These are phyloP conservation scores for Odobenus rosmarus DNA, from an alignment of 2,113 vertebrate species.

Conservation along the genomic window DNA sequence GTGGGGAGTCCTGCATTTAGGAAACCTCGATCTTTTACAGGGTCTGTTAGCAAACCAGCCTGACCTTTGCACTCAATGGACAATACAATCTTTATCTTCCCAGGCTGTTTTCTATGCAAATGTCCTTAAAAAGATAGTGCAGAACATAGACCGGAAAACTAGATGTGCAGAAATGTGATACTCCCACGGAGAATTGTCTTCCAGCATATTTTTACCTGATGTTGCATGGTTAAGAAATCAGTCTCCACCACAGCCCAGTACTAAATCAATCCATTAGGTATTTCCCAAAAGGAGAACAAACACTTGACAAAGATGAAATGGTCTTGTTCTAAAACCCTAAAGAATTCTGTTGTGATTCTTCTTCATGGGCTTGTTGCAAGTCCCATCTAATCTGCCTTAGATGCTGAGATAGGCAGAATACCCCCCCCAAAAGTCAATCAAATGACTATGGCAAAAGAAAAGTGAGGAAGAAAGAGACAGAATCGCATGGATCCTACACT, in stretches of 20 bases:
- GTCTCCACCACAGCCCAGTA: background rate
- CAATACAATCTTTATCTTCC: background rate
- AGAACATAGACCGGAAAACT: background rate
- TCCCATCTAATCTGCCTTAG: background rate
- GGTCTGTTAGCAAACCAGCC: background rate
- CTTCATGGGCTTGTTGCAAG: background rate
- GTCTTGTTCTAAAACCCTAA: background rate
- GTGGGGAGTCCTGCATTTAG: background rate
- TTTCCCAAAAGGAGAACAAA: conserved; percentile 8
- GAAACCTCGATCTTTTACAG: background rate
- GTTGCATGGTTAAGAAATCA: background rate
- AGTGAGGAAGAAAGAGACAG: too few species aligned
- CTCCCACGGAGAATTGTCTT: background rate
- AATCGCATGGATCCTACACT: too few species aligned
- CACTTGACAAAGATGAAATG: background rate
- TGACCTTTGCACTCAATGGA: background rate
- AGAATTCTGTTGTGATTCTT: background rate
- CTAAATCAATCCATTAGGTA: background rate
- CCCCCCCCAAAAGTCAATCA: too few species aligned
- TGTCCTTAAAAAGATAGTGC: background rate
- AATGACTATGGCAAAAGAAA: too few species aligned
- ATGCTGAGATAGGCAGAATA: background rate
- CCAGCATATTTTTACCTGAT: background rate
- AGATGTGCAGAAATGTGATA: background rate
- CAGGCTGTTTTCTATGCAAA: background rate